Evolutionary conservation across 2,797 vertebrate species (phyloP).

Genomic region (Euphonia xanthogaster): DNA sequence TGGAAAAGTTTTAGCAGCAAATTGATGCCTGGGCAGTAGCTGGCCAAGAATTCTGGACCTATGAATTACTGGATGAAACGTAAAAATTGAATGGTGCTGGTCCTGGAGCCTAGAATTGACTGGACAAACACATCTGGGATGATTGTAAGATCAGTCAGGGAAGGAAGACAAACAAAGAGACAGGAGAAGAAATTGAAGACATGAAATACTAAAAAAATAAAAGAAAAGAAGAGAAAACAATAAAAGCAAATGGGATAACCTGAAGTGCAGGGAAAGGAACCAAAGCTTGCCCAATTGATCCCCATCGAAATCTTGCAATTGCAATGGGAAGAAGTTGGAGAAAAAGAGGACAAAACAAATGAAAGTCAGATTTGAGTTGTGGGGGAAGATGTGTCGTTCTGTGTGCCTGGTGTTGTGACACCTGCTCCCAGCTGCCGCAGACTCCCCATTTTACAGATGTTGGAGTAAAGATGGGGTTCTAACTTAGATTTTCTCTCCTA

Average conservation of each 20-base stretch:
- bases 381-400: background rate
- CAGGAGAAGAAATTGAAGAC: background rate
- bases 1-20: background rate
- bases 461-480: background rate
- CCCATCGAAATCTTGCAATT: background rate
- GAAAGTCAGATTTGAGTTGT: background rate
- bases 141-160: background rate
- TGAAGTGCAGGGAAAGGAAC: background rate
- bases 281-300: rapidly evolving
- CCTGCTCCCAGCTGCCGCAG: background rate
- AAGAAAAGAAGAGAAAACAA: background rate
- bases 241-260: rapidly evolving
- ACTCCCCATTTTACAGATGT: background rate
- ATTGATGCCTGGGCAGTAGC: background rate
- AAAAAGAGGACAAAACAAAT: background rate
- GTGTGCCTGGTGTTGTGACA: background rate
- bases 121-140: background rate
- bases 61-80: background rate
- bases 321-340: background rate
- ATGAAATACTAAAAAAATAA: background rate
- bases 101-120: background rate
- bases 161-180: background rate
- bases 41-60: background rate
- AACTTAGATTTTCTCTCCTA: background rate
- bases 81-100: background rate